Base-by-base conservation (phyloP, 2,797 vertebrate species). In the Bufotes viridis region DNA sequence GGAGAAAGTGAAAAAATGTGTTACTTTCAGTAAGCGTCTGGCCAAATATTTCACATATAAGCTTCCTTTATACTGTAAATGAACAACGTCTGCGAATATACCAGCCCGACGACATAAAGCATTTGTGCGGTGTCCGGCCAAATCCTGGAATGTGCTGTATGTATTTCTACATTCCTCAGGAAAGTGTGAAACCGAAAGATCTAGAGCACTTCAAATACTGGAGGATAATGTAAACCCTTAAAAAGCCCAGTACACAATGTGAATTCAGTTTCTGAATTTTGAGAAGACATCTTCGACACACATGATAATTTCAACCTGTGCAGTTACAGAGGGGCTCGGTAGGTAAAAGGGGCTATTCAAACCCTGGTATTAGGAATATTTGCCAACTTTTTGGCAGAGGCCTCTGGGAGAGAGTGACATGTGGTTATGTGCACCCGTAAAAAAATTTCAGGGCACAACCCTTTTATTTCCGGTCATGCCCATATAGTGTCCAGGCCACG, bases 91-190 rank as follows among this genome's bases (percentile, higher is more conserved):
- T 58, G 83, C 75, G 78, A 85, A 85, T 85, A 60, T 78, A 26
- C 67, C 76, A 79, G 79, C 75, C 26, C 22, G 69, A 53, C 72
- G 79, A 78, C 49, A 53, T 53, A 53, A 26, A 79, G 74, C 22
- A 67, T 78, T 78, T 85, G 60, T 76, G 24, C 22, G 65, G 84
- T 67, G 84, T 78, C 60, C 60, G 17, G 61, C 49, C 74, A 86
- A 86, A 78, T 67, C 65, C n/a, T 67, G 84, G 84, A 86, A 86
- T 86, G 84, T 65, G 57, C 78, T 67, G 63, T 86, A 86, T 86
- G 84, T 86, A 86, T 86, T 57, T 67, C 75, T 57, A 86, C 60
- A 86, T 86, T 86, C 84, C 72, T 57, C 76, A 57, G 75, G 34
- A 55, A 67, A 78, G 75, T 86, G 76, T 42, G 53, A 79, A 86